These are phyloP conservation scores for Labeo rohita DNA, from an alignment of 2,113 vertebrate genomes.

Conservation along the genomic window DNA sequence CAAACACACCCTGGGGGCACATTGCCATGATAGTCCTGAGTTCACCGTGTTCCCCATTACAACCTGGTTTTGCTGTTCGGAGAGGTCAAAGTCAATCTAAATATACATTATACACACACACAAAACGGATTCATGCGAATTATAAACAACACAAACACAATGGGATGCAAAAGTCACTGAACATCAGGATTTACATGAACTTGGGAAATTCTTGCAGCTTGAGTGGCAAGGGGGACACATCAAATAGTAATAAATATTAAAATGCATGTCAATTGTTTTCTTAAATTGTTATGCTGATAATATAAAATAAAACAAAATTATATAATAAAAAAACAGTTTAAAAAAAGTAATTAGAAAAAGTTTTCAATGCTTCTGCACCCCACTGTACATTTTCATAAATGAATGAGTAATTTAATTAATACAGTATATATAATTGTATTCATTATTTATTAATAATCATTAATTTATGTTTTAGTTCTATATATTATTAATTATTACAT, in stretches of 20 bases:
- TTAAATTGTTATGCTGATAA: background rate
- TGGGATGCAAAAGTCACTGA: background rate
- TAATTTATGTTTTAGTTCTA: too few relatives aligned
- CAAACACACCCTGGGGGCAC: conserved; percentile 43
- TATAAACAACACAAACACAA: background rate
- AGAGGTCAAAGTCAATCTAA: conserved; percentile 38
- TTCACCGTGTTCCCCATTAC: conserved; percentile 35
- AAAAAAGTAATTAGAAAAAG: too few relatives aligned
- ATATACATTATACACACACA: background rate
- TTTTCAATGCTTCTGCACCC: too few relatives aligned
- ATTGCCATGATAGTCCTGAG: conserved; percentile 45
- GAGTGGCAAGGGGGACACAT: background rate
- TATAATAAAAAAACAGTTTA: too few relatives aligned
- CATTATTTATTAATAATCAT: too few relatives aligned
- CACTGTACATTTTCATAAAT: too few relatives aligned
- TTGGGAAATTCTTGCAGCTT: background rate
- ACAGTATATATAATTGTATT: too few relatives aligned
- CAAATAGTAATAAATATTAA: background rate
- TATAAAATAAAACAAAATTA: background rate
- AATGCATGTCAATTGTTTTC: background rate
- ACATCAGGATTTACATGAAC: background rate
- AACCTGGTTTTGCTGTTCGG: background rate
- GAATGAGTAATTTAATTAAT: too few relatives aligned
- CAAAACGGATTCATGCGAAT: background rate
- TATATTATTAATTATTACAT: too few relatives aligned